These are phyloP conservation scores for Drosophila santomea DNA, from an alignment of 1,140 invertebrate species.

Conservation along the genomic window DNA sequence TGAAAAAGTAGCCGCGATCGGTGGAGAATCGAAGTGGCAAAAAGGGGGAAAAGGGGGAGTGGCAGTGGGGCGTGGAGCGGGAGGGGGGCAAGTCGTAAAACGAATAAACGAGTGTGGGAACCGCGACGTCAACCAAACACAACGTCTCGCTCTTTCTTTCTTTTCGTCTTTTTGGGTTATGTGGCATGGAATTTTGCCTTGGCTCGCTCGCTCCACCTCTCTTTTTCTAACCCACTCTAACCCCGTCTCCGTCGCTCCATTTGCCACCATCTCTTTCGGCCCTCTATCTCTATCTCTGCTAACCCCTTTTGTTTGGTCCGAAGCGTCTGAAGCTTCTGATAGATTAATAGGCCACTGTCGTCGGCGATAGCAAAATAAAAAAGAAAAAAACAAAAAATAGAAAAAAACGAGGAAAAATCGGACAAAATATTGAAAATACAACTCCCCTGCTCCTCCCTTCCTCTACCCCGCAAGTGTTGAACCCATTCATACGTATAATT, in stretches of 20 bases:
- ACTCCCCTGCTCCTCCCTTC: neutral
- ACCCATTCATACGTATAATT: slow-evolving; percentile 33
- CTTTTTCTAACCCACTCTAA: neutral
- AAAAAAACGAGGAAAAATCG: slow-evolving; percentile 1
- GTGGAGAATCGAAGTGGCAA: slow-evolving; percentile 6
- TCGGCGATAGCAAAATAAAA: slow-evolving; percentile 46
- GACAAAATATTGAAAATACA: neutral
- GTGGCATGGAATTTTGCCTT: slow-evolving; percentile 65
- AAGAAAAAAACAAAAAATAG: slow-evolving; percentile 2
- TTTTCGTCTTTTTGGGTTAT: slow-evolving; percentile 54
- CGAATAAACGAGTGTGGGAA: slow-evolving; percentile 77
- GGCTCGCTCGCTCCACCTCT: slow-evolving; percentile 5
- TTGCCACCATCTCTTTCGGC: neutral
- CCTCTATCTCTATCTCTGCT: slow-evolving; percentile 6
- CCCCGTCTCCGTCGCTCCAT: slow-evolving; percentile 1
- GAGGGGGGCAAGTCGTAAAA: slow-evolving; percentile 59
- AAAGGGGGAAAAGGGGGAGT: slow-evolving; percentile 12
- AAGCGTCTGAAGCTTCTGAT: slow-evolving; percentile 57
- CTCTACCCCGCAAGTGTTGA: neutral
- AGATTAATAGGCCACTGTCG: slow-evolving; percentile 74
- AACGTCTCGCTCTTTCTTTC: slow-evolving; percentile 25
- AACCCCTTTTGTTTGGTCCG: slow-evolving; percentile 45
- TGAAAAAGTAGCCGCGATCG: slow-evolving; percentile 73
- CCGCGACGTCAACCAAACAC: slow-evolving; percentile 48
- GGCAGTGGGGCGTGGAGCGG: slow-evolving; percentile 4